phyloP scores from a whole-genome alignment of 2,797 vertebrate species.

The Champsocephalus esox region DNA sequence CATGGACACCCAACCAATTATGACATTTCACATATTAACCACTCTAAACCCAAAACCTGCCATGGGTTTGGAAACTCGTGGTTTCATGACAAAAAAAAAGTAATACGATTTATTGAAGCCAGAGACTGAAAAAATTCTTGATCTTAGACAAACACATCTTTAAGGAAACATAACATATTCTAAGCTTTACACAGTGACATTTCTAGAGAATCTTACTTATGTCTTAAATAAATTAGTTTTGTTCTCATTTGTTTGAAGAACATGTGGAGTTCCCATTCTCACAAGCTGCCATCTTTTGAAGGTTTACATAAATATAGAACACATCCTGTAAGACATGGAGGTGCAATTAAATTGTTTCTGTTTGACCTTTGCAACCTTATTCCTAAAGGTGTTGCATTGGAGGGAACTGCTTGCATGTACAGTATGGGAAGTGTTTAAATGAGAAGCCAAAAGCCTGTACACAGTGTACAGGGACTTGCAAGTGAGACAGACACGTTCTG shows the following conservation, averaged over 20 bases:
- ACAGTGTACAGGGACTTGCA: slow-evolving; percentile 15
- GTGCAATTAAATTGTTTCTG: background rate
- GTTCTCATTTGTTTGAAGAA: no score
- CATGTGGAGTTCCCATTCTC: background rate
- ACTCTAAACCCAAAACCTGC: no score
- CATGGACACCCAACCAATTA: background rate
- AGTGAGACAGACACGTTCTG: slow-evolving; percentile 34
- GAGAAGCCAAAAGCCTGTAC: background rate
- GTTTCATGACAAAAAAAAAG: no score
- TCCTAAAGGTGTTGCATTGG: slow-evolving; percentile 3
- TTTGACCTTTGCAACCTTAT: background rate
- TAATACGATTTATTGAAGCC: no score
- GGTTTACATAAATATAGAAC: background rate
- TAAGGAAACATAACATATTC: no score
- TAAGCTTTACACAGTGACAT: no score
- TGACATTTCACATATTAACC: background rate
- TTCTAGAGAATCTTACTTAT: no score
- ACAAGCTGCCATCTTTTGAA: background rate
- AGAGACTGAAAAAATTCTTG: no score
- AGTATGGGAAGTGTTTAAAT: background rate
- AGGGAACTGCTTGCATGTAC: background rate
- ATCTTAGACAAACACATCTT: no score
- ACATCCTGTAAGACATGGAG: background rate
- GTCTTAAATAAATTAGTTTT: no score
- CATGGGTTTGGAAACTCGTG: no score